Evolutionary conservation across 2,797 vertebrate genomes (phyloP).

Genomic region (Harpagifer antarcticus): DNA sequence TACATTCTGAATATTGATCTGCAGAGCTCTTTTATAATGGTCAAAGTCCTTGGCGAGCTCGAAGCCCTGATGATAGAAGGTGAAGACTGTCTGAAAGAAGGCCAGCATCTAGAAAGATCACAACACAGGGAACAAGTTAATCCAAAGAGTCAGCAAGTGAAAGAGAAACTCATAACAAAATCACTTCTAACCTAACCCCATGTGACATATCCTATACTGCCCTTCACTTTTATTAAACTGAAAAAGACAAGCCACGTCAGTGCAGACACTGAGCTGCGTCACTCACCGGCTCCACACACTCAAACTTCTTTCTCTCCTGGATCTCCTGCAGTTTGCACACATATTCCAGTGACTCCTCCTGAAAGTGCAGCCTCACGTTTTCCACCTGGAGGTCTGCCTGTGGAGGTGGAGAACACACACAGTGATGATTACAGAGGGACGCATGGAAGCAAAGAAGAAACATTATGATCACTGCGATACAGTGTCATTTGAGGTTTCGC

Average conservation of each 20-base stretch:
- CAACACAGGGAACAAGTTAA: constrained; percentile 14
- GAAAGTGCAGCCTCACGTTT: constrained; percentile 92
- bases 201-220: constrained; percentile 5
- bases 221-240: neutral
- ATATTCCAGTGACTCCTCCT: constrained; percentile 95
- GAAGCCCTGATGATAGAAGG: constrained; percentile 98
- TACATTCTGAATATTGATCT: constrained; percentile 99
- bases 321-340: constrained; percentile 98
- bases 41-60: constrained; percentile 98
- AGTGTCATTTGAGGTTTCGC: constrained; percentile 29
- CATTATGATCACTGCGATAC: constrained; percentile 18
- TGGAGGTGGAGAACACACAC: constrained; percentile 54
- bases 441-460: constrained; percentile 19
- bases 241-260: neutral
- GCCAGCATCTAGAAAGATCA: constrained; percentile 90
- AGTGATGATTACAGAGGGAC: constrained; percentile 52
- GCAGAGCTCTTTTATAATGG: constrained; percentile 95
- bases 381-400: constrained; percentile 95
- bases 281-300: constrained; percentile 99
- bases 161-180: constrained; percentile 34
- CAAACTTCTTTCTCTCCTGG: constrained; percentile 98
- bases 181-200: neutral
- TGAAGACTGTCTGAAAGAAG: constrained; percentile 98
- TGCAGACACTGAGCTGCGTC: constrained; percentile 3
- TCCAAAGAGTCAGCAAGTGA: constrained; percentile 16